Base-by-base conservation (phyloP, 2,888 invertebrate species). In the Ecliptopera silaceata region DNA sequence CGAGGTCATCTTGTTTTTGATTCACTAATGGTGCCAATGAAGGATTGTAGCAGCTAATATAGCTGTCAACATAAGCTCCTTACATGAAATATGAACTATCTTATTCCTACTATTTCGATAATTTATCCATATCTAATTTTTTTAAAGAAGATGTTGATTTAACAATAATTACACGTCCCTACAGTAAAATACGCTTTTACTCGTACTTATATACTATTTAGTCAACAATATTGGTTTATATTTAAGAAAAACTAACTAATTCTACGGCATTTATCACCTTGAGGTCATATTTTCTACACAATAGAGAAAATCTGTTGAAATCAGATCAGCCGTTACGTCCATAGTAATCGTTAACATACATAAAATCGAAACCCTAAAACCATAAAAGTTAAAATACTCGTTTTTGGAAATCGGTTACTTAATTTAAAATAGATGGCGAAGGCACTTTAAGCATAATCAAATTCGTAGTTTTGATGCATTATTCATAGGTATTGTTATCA, bases 1-100 rank as follows among this genome's bases (percentile, higher is more conserved):
- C 82, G 75, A 84, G 83, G 80, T 77, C 78, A 70, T 65, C 76
- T 64, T 63, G 73, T 72, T 71, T 72, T 67, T 71, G 69, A 71
- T 73, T 55, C 48, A 59, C 56, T 56, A 56, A 70, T 69, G 65
- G 70, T 71, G 70, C 67, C 69, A 70, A 65, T 69, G 67, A 63
- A 68, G 68, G 68, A 68, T 59, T 59, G 64, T 64, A 69, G 64
- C 64, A 65, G 56, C 56, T 65, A 34, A 20, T 17, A 41, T 13
- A 36, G 43, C 20, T 34, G 22, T 26, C 26, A 38, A 38, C 6
- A 17, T 38, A 13, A 17, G 10, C 15, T 38, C 38, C 8, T 38
- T 15, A 38, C 38, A 36, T 36, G 31, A 31, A n/a, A n/a, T 31
- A 31, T 4, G 10, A 26, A 1, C 26, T 26, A 26, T 31, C n/a